Evolutionary conservation across 2,888 invertebrate species (phyloP).

Genomic region (Erebia epiphron): DNA sequence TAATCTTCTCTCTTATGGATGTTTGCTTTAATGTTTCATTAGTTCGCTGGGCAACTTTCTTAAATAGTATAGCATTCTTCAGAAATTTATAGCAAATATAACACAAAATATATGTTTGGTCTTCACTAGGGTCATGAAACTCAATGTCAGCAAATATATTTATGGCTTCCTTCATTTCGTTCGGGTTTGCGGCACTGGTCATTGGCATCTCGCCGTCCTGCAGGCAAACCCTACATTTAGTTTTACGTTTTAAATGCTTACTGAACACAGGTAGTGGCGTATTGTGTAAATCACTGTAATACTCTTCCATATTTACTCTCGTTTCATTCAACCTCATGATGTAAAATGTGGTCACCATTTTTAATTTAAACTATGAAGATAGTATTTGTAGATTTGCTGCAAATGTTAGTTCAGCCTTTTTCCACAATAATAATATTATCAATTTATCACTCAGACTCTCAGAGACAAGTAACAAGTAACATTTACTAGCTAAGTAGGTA

Average conservation of each 20-base stretch:
- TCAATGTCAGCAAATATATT: conserved; percentile 4
- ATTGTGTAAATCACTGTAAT: conserved; percentile 35
- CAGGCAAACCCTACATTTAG: conserved; percentile 62
- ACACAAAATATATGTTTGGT: conserved; percentile 59
- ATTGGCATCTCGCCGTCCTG: conserved; percentile 56
- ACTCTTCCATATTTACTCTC: conserved; percentile 36
- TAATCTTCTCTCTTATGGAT: conserved; percentile 21
- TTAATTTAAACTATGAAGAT: too few relatives aligned
- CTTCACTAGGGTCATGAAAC: conserved; percentile 43
- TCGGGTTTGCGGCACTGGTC: conserved; percentile 39
- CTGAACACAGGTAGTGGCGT: conserved; percentile 10
- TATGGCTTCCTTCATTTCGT: background rate
- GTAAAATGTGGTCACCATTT: conserved; percentile 39
- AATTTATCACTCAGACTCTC: too few relatives aligned
- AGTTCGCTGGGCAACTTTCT: conserved; percentile 56
- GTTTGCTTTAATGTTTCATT: conserved; percentile 53
- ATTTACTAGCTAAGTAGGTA: too few relatives aligned
- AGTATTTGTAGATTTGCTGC: too few relatives aligned
- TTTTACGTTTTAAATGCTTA: conserved; percentile 14
- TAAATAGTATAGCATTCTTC: conserved; percentile 57
- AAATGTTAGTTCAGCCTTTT: too few relatives aligned
- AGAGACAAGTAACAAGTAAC: too few relatives aligned
- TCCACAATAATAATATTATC: too few relatives aligned
- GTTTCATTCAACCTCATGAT: conserved; percentile 43
- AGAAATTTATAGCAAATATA: conserved; percentile 59